Base-by-base conservation (phyloP, 2,888 invertebrate species). In the Synergus umbraculus region DNA sequence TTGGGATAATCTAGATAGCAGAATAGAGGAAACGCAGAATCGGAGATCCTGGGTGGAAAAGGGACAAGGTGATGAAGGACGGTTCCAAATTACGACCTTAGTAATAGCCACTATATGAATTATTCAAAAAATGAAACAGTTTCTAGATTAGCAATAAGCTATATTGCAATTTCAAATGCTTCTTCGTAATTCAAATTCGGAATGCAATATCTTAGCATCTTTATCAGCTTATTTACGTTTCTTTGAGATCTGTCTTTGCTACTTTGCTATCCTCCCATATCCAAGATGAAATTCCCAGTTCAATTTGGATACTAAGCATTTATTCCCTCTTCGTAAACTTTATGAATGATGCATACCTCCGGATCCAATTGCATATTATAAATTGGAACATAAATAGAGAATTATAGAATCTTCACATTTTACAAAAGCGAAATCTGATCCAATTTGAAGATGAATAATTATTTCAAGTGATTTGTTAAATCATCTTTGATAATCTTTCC, bases 201-300 rank as follows among this genome's bases (percentile, higher is more conserved):
- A 73, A 58, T 29, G 41, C 73, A 73, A 58, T 73, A 37, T 73
- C 37, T 73, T 73, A 49, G 54, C 37, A 29, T 54, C 37, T 73
- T 58, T 73, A 73, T 37, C 73, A 41, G 43, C 66, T 67, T 73
- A 73, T 73, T 73, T 73, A 58, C 73, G 73, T 73, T 73, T 73
- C 73, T 58, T 73, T 73, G 54, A 73, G 54, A 54, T n/a, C 15
- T 37, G 37, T 54, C 54, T 54, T 54, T 73, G 37, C 37, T 54
- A 9, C 37, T 54, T 54, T 73, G 37, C 37, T 54, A 9, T n/a
- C 22, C 46, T 46, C 22, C 46, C 66, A 18, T 63, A 63, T 18
- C 29, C 37, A 37, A 73, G n/a, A 49, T 73, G 37, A 54, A 54
- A 37, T 54, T 41, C 10, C 13, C 49, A 41, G 73, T 54, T 73